These are phyloP conservation scores for Formica selysi DNA, from an alignment of 1,140 invertebrate species.

Conservation along the genomic window DNA sequence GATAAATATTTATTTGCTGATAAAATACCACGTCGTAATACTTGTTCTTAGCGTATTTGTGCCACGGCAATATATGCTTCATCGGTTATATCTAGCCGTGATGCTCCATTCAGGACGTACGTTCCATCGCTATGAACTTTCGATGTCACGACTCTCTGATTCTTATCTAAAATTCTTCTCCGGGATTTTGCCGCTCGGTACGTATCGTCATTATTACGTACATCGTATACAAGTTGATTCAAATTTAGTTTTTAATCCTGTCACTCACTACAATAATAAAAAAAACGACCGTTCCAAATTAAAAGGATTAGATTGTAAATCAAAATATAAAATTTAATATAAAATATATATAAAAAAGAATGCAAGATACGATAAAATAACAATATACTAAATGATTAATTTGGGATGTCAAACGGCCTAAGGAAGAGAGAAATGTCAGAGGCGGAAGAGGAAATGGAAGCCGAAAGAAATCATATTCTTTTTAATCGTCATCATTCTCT, in stretches of 20 bases:
- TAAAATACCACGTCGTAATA: conserved; percentile 40
- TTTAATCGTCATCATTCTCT: not conserved
- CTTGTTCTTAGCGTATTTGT: conserved; percentile 10
- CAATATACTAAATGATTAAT: not conserved
- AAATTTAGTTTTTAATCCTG: conserved; percentile 12
- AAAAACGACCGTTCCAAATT: not conserved
- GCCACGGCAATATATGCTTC: not conserved
- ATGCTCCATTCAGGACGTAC: conserved; percentile 50
- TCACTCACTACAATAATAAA: not conserved
- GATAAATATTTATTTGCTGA: conserved; percentile 39
- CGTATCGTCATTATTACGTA: conserved; percentile 51
- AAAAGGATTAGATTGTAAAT: not conserved
- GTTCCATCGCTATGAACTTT: conserved; percentile 60
- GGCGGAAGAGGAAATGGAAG: not conserved
- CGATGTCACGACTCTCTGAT: conserved; percentile 58
- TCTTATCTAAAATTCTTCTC: conserved; percentile 44
- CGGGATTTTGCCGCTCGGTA: conserved; percentile 41
- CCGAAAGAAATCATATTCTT: conserved; percentile 23
- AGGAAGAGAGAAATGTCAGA: not conserved
- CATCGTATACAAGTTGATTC: not conserved
- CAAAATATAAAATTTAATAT: not conserved
- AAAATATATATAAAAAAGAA: not conserved
- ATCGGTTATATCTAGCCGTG: not conserved
- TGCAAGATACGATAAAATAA: not conserved
- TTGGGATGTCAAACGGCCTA: not conserved